Conservation (phyloP, 2,113 vertebrate genomes). For the Hippocampus abdominalis region DNA sequence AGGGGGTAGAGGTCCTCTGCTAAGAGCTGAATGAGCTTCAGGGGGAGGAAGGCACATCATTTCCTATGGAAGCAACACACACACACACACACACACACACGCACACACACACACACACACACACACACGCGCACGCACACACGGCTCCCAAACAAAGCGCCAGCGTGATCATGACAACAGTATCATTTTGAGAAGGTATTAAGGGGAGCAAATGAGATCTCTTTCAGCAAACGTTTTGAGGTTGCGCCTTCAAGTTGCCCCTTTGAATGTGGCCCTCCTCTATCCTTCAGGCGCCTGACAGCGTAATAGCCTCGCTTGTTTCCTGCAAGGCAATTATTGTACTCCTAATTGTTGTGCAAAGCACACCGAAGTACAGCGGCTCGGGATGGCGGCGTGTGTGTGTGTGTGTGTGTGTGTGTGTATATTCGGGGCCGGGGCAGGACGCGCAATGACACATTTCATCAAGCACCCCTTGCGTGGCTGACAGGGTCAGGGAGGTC, state of each 20-base stretch:
- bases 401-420: too few species aligned
- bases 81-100: background rate
- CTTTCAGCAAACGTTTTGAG: constrained; percentile 17
- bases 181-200: background rate
- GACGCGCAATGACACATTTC: constrained; percentile 44
- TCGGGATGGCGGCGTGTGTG: constrained; percentile 4
- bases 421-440: constrained; percentile 7
- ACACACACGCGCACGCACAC: background rate
- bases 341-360: constrained; percentile 60
- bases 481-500: constrained; percentile 28
- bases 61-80: constrained; percentile 1
- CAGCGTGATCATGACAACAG: constrained; percentile 45
- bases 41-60: constrained; percentile 32
- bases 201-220: constrained; percentile 5
- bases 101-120: too few species aligned
- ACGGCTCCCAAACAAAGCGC: background rate
- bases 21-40: constrained; percentile 15
- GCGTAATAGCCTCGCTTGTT: constrained; percentile 48
- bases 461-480: constrained; percentile 35
- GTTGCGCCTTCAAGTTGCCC: constrained; percentile 28
- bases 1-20: constrained; percentile 63
- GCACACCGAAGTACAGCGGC: constrained; percentile 1
- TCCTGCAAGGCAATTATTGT: constrained; percentile 43
- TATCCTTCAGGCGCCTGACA: constrained; percentile 50
- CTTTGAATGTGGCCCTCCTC: constrained; percentile 41